Percentiles rank a stretch among this genome's conserved stretches.
Evolutionary conservation across 2,888 invertebrate species (phyloP).

Genomic region (Eubasilissa splendida): DNA sequence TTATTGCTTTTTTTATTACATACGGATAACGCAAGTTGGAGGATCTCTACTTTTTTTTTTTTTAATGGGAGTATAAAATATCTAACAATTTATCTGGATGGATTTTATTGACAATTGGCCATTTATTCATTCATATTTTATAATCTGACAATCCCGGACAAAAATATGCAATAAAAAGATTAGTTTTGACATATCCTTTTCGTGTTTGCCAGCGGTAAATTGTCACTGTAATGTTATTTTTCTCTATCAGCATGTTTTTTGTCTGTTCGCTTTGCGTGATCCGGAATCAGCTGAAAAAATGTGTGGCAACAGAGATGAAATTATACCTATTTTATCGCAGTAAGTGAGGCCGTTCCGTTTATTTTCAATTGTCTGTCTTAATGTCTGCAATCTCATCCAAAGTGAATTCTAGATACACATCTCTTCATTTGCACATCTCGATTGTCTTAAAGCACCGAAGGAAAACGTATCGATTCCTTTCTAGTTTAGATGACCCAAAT

Average conservation of each 20-base stretch:
- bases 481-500: not conserved
- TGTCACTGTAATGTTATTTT: constrained; percentile 5
- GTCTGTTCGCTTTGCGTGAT: constrained; percentile 27
- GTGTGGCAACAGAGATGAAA: constrained; percentile 29
- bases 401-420: constrained; percentile 18
- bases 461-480: constrained; percentile 34
- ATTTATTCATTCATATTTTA: too few relatives aligned
- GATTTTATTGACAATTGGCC: too few relatives aligned
- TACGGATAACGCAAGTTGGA: too few relatives aligned
- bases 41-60: too few relatives aligned
- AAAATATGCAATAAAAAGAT: too few relatives aligned
- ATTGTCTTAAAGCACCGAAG: constrained; percentile 34
- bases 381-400: constrained; percentile 3
- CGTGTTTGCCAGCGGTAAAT: not conserved
- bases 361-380: constrained; percentile 37
- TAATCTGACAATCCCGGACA: too few relatives aligned
- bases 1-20: too few relatives aligned
- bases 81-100: too few relatives aligned
- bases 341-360: constrained; percentile 36
- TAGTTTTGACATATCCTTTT: too few relatives aligned
- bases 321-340: constrained; percentile 16
- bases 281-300: constrained; percentile 7
- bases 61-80: too few relatives aligned
- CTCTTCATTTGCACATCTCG: constrained; percentile 29
- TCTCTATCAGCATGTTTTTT: not conserved